Evolutionary conservation across 2,113 vertebrate species (phyloP), one percentile per base, ranked within the genome.

Genomic region (Elephantulus edwardii): DNA sequence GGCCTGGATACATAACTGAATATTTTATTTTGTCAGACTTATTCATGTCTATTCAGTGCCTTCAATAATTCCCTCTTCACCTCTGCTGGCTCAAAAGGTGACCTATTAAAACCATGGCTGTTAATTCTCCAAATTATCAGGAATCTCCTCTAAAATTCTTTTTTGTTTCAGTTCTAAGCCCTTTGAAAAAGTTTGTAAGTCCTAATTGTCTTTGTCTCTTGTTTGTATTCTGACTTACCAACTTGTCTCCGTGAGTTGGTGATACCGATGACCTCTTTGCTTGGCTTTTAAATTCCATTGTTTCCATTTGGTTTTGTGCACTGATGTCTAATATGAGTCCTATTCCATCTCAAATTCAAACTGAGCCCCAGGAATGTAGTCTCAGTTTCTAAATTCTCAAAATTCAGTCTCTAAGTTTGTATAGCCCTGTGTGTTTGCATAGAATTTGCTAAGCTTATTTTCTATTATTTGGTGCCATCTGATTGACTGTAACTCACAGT

Each of bases 1-100:
- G 86, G 46, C 93, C 89, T 95, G 91, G 84, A 94, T 96, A 81
- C 91, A 93, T 95, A 96, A 94, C 84, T 94, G 95, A 95, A 93
- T 94, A 89, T 91, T 92, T 94, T 91, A 95, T 92, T 87, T 90
- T 93, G 78, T 86, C 48, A 87, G 76, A 71, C 1, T 0, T 62
- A 72, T 76, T 64, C 22, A 4, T 88, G 33, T 78, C 84, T 89
- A 17, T 91, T 89, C 44, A 26, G 42, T 48, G 71, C 28, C 70
- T 91, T 91, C 12, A 30, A 28, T 68, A 46, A 68, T 50, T 85
- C 66, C 52, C 52, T 82, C 13, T 89, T 8, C 7, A 81, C 46
- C 30, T 88, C 8, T 6, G 50, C 75, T 52, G 50, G 58, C 46
- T 89, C 64, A 40, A 66, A 35, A 87, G 66, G 84, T 84, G 87